phyloP scores from a whole-genome alignment of 2,113 vertebrate species.

The Psammodynastes pulverulentus region DNA sequence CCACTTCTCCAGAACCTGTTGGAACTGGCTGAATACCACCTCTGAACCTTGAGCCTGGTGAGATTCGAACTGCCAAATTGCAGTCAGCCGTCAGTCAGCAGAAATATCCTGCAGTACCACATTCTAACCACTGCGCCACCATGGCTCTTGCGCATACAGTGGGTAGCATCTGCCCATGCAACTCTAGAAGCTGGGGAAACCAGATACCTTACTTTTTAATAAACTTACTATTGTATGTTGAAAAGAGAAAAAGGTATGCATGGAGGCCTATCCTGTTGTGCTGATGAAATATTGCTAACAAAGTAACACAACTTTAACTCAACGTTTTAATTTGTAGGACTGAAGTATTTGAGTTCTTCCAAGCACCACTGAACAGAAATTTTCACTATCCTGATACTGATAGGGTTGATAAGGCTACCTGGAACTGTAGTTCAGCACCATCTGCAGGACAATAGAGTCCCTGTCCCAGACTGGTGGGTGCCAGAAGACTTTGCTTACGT shows the following conservation, averaged over 20 bases:
- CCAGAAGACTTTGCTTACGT: neutral
- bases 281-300: neutral
- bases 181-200: neutral
- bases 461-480: neutral
- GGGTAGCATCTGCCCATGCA: neutral
- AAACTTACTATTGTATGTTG: neutral
- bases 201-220: neutral
- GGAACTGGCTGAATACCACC: too few relatives aligned
- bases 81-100: too few relatives aligned
- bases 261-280: too few relatives aligned
- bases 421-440: neutral
- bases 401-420: neutral
- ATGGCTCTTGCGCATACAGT: neutral
- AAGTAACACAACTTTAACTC: neutral
- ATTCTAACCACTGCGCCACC: too few relatives aligned
- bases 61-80: too few relatives aligned
- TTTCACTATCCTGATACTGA: neutral
- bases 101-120: too few relatives aligned
- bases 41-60: too few relatives aligned
- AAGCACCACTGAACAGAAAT: neutral
- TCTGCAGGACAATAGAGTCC: neutral
- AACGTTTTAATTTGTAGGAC: neutral
- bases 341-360: neutral
- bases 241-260: neutral
- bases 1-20: too few relatives aligned